Evolutionary conservation across 2,113 vertebrate species (phyloP), one percentile per base, ranked within the genome.

Genomic region (Hepsetus odoe): DNA sequence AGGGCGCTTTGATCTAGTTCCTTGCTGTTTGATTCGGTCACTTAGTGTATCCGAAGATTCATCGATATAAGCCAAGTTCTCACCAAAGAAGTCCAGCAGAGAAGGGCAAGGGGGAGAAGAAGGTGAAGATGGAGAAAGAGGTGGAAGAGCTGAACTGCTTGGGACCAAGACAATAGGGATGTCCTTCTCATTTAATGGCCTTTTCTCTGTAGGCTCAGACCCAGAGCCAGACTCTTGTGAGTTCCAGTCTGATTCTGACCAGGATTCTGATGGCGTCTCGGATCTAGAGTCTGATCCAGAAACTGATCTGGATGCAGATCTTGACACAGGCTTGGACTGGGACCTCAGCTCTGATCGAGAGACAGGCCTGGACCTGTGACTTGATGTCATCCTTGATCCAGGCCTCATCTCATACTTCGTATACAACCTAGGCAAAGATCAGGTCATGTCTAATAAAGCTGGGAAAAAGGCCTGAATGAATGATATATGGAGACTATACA

Each of bases 1-100:
- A 0, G 88, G 85, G 12, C 80, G 80, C 8, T 64, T 79, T 0
- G 12, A 71, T 3, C 55, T 58, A 12, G 61, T 24, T 24, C 53
- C 56, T 46, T 44, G 83, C 0, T 82, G 30, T 82, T 88, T 87
- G 28, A 66, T 59, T 0, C 79, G 89, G 76, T 95, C 95, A 10
- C 95, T 96, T 82, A 94, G 92, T 0, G 94, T 89, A 78, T 96
- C 96, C 0, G 95, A 96, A 3, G 95, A 96, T 91, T 96, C 95
- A 1, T 97, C 96, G 0, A 96, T 97, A 83, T 94, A 97, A 0
- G 95, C 95, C 84, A 97, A 79, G 77, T 95, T 95, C 87, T 96
- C 95, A 16, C 94, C 93, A 6, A 94, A 91, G 84, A 94, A 96
- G 72, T 96, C 95, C 72, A 96, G 84, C 55, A 81, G 46, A 79